Percentiles rank a stretch among this genome's conserved stretches.
These are phyloP conservation scores for Drosophila longiperda DNA, from an alignment of 2,888 invertebrate species.

Conservation along the genomic window DNA sequence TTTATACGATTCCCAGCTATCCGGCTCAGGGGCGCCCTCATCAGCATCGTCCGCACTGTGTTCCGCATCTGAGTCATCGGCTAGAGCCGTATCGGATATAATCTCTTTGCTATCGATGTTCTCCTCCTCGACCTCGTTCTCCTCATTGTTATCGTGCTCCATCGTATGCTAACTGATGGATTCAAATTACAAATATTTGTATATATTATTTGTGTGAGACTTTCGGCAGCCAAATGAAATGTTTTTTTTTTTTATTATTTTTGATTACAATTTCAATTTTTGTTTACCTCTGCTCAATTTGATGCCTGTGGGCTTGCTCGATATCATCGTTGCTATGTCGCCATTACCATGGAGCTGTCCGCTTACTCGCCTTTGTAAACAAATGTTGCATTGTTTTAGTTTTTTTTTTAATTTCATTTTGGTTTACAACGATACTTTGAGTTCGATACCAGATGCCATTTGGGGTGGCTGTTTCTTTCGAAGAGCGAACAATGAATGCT, in stretches of 20 bases:
- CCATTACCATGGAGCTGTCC: neutral
- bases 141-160: conserved; percentile 54
- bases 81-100: conserved; percentile 15
- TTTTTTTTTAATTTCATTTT: neutral
- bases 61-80: conserved; percentile 37
- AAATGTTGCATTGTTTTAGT: neutral
- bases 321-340: conserved; percentile 33
- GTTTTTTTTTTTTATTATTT: neutral
- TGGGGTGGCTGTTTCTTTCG: conserved; percentile 21
- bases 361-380: neutral
- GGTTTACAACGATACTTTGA: neutral
- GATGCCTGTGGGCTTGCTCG: conserved; percentile 18
- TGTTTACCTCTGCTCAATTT: conserved; percentile 14
- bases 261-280: conserved; percentile 1
- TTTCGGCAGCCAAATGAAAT: conserved; percentile 9
- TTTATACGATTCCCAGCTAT: conserved; percentile 64
- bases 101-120: conserved; percentile 13
- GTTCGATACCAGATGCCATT: conserved; percentile 8
- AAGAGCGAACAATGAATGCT: neutral
- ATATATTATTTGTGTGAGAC: neutral
- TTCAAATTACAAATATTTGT: neutral
- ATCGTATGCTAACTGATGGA: conserved; percentile 19
- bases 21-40: conserved; percentile 14
- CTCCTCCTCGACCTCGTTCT: conserved; percentile 55
- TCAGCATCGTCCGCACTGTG: neutral